A percentile compares a stretch with the other conserved stretches of the same genome.
phyloP scores from a whole-genome alignment of 2,888 invertebrate genomes.

The Oxystoma pomonae region DNA sequence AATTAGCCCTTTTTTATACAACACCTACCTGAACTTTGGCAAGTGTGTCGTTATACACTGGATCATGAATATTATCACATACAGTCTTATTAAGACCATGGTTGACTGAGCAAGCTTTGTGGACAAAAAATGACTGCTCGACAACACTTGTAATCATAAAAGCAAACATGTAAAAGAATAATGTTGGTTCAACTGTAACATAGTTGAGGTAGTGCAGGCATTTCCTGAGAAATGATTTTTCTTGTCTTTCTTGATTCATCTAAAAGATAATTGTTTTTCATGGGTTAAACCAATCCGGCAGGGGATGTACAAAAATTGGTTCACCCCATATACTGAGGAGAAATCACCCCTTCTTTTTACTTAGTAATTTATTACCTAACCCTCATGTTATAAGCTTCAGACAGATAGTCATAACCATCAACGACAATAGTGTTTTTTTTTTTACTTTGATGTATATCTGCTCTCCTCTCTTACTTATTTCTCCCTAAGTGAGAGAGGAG shows the following conservation, averaged over 20 bases:
- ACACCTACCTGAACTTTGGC: constrained; percentile 60
- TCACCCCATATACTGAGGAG: too few species aligned
- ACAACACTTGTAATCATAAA: constrained; percentile 77
- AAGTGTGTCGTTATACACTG: constrained; percentile 56
- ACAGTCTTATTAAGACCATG: constrained; percentile 64
- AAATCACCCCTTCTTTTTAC: too few species aligned
- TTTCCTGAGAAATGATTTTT: neutral
- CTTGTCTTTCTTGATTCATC: neutral
- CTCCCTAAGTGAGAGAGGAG: too few species aligned
- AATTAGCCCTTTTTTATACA: neutral
- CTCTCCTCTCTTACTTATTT: too few species aligned
- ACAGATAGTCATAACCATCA: too few species aligned
- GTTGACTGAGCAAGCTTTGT: constrained; percentile 73
- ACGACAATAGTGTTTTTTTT: too few species aligned
- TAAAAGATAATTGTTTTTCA: too few species aligned
- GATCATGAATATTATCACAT: constrained; percentile 59
- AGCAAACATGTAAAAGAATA: constrained; percentile 87
- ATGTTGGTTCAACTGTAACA: constrained; percentile 79
- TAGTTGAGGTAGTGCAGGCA: constrained; percentile 33
- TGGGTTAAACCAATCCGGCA: too few species aligned
- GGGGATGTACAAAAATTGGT: too few species aligned
- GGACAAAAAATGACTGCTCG: constrained; percentile 74
- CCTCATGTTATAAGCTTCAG: too few species aligned
- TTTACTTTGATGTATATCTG: too few species aligned
- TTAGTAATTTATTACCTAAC: too few species aligned